Conservation (phyloP, 2,797 vertebrate genomes). For the Lepus oiostolus region DNA sequence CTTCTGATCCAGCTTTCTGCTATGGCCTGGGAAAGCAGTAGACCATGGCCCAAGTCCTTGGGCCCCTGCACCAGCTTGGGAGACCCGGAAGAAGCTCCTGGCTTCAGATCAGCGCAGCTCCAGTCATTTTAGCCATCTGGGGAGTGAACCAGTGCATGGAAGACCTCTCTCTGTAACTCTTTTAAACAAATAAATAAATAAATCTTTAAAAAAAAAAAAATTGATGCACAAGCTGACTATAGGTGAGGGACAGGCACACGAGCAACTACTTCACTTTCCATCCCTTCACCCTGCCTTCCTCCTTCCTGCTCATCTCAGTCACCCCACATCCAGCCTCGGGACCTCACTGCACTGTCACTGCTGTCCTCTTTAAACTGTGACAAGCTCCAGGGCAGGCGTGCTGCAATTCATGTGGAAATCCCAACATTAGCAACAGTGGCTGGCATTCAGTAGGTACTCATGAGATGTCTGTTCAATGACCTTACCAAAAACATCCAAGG, state of each 20-base stretch:
- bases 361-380: constrained; percentile 10
- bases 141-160: too few relatives aligned
- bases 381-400: not conserved
- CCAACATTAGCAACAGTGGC: not conserved
- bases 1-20: too few relatives aligned
- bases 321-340: not conserved
- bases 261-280: not conserved
- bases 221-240: not conserved
- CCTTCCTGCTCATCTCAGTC: not conserved
- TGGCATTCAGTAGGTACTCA: not conserved
- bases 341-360: not conserved
- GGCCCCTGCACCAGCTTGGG: too few relatives aligned
- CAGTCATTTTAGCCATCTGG: too few relatives aligned
- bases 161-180: too few relatives aligned
- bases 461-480: not conserved
- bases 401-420: not conserved
- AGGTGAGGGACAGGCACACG: not conserved
- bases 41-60: too few relatives aligned
- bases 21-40: too few relatives aligned
- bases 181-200: too few relatives aligned
- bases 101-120: too few relatives aligned
- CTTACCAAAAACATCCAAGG: not conserved
- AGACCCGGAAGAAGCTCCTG: too few relatives aligned
- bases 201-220: too few relatives aligned
- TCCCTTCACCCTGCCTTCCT: not conserved